Percentiles rank a stretch among this genome's conserved stretches.
Evolutionary conservation across 2,797 vertebrate species (phyloP).

Genomic region (Ctenosaura bakeri): DNA sequence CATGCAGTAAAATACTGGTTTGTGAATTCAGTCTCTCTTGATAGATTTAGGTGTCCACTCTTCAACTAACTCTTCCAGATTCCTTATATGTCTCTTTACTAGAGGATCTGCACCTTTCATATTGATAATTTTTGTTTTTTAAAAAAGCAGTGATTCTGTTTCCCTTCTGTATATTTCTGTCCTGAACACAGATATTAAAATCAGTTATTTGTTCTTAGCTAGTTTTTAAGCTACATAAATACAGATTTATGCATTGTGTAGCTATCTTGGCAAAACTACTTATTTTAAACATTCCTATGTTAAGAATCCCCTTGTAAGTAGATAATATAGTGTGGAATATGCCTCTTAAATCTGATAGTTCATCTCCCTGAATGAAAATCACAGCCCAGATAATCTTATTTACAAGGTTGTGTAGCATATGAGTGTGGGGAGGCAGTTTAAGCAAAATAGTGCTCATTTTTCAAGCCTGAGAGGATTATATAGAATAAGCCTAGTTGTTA

Average conservation of each 20-base stretch:
- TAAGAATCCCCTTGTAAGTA: neutral
- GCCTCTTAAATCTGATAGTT: neutral
- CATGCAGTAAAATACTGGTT: neutral
- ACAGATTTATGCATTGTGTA: neutral
- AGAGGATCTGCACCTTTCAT: neutral
- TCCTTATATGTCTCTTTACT: neutral
- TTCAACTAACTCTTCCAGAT: neutral
- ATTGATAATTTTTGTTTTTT: neutral
- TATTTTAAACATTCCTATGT: neutral
- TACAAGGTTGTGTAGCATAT: neutral
- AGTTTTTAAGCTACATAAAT: neutral
- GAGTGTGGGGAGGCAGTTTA: neutral
- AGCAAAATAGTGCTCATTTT: neutral
- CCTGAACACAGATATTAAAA: neutral
- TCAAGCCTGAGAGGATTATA: neutral
- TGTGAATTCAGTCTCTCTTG: neutral
- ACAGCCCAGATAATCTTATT: neutral
- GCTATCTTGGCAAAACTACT: neutral
- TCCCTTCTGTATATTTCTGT: neutral
- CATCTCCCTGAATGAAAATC: conserved; percentile 4
- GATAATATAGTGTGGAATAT: neutral
- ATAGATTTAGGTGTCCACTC: neutral
- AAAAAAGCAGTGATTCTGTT: neutral
- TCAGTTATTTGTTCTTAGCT: neutral
- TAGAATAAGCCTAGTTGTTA: conserved; percentile 11